Conservation (phyloP, 2,113 vertebrate genomes). For the Oryzias javanicus region DNA sequence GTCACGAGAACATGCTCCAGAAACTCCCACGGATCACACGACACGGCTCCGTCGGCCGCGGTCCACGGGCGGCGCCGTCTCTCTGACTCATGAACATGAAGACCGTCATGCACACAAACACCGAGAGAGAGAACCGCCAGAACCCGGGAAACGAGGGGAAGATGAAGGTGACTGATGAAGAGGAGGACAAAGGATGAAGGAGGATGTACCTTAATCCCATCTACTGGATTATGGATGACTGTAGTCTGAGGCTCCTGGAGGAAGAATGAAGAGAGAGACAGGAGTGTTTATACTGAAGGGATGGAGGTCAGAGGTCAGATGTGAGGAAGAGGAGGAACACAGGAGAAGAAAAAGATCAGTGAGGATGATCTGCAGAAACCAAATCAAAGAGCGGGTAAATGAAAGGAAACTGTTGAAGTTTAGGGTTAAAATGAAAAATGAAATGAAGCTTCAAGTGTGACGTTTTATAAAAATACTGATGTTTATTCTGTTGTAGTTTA, state of each 20-base stretch:
- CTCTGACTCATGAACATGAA: not conserved
- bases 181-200: not conserved
- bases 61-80: too few species aligned
- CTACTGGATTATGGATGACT: constrained; percentile 78
- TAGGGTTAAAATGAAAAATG: too few species aligned
- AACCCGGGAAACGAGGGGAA: not conserved
- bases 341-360: not conserved
- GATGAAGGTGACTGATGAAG: constrained; percentile 12
- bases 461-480: too few species aligned
- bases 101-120: constrained; percentile 37
- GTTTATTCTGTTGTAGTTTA: too few species aligned
- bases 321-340: constrained; percentile 30
- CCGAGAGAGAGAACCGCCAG: constrained; percentile 21
- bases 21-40: not conserved
- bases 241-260: constrained; percentile 77
- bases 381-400: too few species aligned
- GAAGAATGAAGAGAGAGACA: constrained; percentile 12
- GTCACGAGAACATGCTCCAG: constrained; percentile 11
- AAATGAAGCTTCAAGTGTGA: too few species aligned
- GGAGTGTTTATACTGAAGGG: constrained; percentile 14
- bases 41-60: constrained; percentile 1
- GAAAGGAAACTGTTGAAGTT: too few species aligned
- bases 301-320: not conserved
- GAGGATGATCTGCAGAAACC: too few species aligned
- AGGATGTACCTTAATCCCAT: constrained; percentile 72